Percentiles rank a stretch among this genome's conserved stretches.
These are phyloP conservation scores for Pristionchus japonicus DNA, from an alignment of 2,888 invertebrate species.

Conservation along the genomic window DNA sequence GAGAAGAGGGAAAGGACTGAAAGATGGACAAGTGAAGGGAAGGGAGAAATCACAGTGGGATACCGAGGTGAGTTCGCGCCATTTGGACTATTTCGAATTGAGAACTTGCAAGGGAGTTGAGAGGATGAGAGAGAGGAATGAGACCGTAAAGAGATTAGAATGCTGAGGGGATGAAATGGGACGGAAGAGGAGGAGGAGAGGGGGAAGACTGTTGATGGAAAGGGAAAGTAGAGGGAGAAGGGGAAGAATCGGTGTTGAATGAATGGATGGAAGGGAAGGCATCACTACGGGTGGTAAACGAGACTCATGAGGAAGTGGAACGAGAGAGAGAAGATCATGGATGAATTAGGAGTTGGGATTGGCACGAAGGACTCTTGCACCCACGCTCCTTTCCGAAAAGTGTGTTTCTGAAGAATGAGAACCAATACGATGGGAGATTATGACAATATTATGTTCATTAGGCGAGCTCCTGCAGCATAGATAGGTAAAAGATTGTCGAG, in stretches of 20 bases:
- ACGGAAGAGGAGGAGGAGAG: neutral
- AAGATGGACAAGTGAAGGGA: neutral
- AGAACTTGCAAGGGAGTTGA: neutral
- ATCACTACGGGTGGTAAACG: constrained; percentile 22
- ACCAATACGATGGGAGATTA: too few relatives aligned
- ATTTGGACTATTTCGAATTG: neutral
- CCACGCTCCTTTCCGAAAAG: neutral
- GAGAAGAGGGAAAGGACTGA: neutral
- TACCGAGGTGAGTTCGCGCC: neutral
- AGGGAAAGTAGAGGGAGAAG: neutral
- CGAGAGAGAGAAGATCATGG: neutral
- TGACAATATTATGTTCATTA: too few relatives aligned
- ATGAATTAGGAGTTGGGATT: too few relatives aligned
- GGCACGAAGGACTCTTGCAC: neutral
- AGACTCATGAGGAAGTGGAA: constrained; percentile 31
- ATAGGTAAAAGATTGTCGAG: too few relatives aligned
- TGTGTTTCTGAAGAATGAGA: too few relatives aligned
- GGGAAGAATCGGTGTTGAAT: neutral
- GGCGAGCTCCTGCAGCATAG: too few relatives aligned
- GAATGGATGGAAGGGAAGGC: constrained; percentile 21
- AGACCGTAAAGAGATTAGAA: constrained; percentile 40
- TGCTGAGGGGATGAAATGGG: constrained; percentile 29
- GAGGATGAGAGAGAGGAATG: constrained; percentile 10
- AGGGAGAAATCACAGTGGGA: constrained; percentile 3
- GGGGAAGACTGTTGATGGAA: neutral